Conservation (phyloP, 2,888 invertebrate species). For the Mechanitis messenoides region DNA sequence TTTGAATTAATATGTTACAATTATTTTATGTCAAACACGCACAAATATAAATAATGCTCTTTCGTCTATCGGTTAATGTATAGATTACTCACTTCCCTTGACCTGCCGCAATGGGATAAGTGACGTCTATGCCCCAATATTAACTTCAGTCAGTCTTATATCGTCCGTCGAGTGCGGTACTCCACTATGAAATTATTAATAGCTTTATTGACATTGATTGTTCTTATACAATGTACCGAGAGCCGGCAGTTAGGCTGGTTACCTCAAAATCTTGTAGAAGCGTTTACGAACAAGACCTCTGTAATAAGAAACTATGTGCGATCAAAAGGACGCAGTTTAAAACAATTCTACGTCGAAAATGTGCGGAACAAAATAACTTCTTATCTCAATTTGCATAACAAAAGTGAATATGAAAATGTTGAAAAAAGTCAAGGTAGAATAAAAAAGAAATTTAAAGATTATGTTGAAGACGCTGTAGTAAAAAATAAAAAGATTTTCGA, state of each 20-base stretch:
- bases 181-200: constrained; percentile 49
- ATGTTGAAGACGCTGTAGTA: constrained; percentile 43
- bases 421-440: constrained; percentile 34
- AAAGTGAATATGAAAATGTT: constrained; percentile 15
- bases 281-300: constrained; percentile 51
- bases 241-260: constrained; percentile 48
- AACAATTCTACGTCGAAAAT: constrained; percentile 51
- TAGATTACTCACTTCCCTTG: constrained; percentile 41
- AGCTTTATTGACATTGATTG: constrained; percentile 42
- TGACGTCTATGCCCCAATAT: constrained; percentile 41
- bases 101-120: constrained; percentile 47
- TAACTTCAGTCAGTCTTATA: constrained; percentile 41
- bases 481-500: constrained; percentile 46
- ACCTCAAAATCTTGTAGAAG: constrained; percentile 50
- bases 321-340: constrained; percentile 51
- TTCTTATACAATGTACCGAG: constrained; percentile 44
- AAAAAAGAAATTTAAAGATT: constrained; percentile 47
- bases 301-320: constrained; percentile 53
- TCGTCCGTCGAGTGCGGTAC: constrained; percentile 30
- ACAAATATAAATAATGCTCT: not conserved
- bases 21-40: no score
- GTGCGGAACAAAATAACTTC: constrained; percentile 52
- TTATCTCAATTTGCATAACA: constrained; percentile 40
- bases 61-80: not conserved
- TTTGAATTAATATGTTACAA: no score